Percentiles rank a stretch among this genome's conserved stretches.
These are phyloP conservation scores for Mellilla xanthometata DNA, from an alignment of 2,888 invertebrate species.

Conservation along the genomic window DNA sequence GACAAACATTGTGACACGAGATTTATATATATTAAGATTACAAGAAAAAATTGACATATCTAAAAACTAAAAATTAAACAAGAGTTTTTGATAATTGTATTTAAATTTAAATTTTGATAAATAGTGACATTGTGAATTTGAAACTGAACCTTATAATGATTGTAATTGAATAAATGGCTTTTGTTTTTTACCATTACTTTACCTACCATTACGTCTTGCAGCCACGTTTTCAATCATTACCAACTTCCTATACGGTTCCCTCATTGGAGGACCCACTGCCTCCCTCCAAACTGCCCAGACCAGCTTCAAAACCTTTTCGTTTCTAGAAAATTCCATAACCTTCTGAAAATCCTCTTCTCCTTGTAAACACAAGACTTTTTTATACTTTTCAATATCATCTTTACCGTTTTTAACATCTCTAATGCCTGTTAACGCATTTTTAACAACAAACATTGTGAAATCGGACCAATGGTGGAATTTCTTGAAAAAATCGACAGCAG, in stretches of 20 bases:
- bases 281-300: conserved; percentile 87
- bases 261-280: conserved; percentile 82
- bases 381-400: neutral
- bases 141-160: too few species aligned
- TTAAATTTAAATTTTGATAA: too few species aligned
- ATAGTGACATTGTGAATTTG: too few species aligned
- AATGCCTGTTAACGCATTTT: conserved; percentile 29
- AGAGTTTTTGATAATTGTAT: too few species aligned
- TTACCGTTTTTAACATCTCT: too few species aligned
- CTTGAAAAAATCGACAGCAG: conserved; percentile 33
- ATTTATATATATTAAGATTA: too few species aligned
- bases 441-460: conserved; percentile 32
- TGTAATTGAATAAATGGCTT: too few species aligned
- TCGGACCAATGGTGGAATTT: conserved; percentile 22
- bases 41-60: too few species aligned
- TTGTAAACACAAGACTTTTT: conserved; percentile 70
- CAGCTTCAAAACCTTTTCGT: conserved; percentile 78
- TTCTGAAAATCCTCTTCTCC: conserved; percentile 85
- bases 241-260: conserved; percentile 74
- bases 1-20: too few species aligned
- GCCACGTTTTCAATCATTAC: conserved; percentile 84
- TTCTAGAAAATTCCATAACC: conserved; percentile 76
- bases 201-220: conserved; percentile 84
- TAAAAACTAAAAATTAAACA: too few species aligned
- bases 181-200: too few species aligned